phyloP scores from a whole-genome alignment of 1,140 invertebrate genomes.

The Homarus americanus region DNA sequence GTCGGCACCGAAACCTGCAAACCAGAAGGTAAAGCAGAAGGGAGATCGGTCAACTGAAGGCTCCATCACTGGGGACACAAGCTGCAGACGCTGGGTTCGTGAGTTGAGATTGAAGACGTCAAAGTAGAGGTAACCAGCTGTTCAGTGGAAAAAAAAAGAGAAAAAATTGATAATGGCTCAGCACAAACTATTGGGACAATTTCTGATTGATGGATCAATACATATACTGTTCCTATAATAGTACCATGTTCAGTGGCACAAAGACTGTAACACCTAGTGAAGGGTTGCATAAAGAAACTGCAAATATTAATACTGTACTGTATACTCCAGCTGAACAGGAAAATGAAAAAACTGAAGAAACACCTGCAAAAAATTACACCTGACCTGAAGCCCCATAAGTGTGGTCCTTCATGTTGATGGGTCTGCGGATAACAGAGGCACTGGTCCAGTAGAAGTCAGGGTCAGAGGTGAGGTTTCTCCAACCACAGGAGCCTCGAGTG shows the following conservation, averaged over 20 bases:
- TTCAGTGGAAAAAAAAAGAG: not conserved
- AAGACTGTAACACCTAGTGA: too few relatives aligned
- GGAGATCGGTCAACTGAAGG: conserved; percentile 78
- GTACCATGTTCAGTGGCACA: too few relatives aligned
- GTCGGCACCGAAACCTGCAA: conserved; percentile 82
- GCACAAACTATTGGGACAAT: not conserved
- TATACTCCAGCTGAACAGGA: too few relatives aligned
- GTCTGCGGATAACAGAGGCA: conserved; percentile 82
- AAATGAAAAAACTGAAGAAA: too few relatives aligned
- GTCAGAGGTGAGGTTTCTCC: conserved; percentile 82
- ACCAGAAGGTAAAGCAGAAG: conserved; percentile 84
- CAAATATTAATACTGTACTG: too few relatives aligned
- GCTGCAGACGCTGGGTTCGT: conserved; percentile 78
- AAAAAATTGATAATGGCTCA: not conserved
- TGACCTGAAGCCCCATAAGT: conserved; percentile 82
- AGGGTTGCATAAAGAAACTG: too few relatives aligned
- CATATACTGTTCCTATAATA: not conserved
- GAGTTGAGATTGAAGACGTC: conserved; percentile 82
- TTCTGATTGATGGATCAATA: not conserved
- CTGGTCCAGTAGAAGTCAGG: conserved; percentile 81
- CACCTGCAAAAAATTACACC: not conserved
- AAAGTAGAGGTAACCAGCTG: conserved; percentile 85
- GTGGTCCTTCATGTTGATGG: conserved; percentile 84
- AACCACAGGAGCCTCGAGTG: conserved; percentile 83
- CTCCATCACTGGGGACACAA: conserved; percentile 80